A percentile compares a stretch with the other conserved stretches of the same genome.
Conservation (phyloP, 1,140 invertebrate species). For the Hyles euphorbiae region DNA sequence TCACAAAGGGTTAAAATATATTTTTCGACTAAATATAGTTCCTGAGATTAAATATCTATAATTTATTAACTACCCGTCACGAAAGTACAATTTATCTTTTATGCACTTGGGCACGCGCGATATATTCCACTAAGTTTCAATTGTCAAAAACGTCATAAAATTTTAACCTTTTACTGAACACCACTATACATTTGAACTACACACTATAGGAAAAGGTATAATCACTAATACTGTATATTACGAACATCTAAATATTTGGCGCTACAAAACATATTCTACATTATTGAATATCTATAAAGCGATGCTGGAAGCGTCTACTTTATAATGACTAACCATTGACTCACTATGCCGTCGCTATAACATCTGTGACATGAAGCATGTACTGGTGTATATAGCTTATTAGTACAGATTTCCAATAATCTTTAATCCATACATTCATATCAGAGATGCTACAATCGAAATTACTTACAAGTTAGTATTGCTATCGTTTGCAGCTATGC, state of each 20-base stretch:
- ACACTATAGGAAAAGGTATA: conserved; percentile 45
- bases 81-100: too few species aligned
- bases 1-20: too few species aligned
- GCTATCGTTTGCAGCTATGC: conserved; percentile 24
- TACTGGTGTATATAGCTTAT: too few species aligned
- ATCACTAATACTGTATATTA: conserved; percentile 46
- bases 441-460: background rate
- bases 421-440: too few species aligned
- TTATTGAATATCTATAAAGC: conserved; percentile 40
- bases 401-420: too few species aligned
- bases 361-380: background rate
- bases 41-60: too few species aligned
- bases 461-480: conserved; percentile 29
- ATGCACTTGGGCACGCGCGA: too few species aligned
- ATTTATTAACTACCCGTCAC: too few species aligned
- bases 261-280: conserved; percentile 24
- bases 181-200: conserved; percentile 7
- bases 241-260: conserved; percentile 19
- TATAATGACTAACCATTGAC: conserved; percentile 10
- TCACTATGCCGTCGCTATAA: background rate
- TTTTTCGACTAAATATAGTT: too few species aligned
- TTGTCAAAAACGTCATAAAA: background rate
- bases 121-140: too few species aligned
- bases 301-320: conserved; percentile 52
- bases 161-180: background rate